These are phyloP conservation scores for Nannoperca obscura DNA, from an alignment of 2,797 vertebrate genomes.

Conservation along the genomic window DNA sequence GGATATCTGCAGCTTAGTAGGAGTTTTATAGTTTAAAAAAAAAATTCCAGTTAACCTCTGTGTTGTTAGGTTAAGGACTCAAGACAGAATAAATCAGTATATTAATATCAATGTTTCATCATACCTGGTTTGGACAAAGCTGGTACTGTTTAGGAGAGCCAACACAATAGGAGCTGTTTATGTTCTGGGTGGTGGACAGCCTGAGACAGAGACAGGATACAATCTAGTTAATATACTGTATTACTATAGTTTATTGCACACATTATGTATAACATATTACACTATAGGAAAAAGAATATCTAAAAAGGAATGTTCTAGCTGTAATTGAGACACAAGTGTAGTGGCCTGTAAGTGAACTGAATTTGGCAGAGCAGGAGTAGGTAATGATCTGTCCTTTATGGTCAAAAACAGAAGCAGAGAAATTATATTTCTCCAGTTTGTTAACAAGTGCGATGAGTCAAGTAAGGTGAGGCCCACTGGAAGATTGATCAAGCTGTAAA, in stretches of 20 bases:
- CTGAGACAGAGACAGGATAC: constrained; percentile 68
- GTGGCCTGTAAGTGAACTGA: not conserved
- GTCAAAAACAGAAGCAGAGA: not conserved
- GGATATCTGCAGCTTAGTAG: not conserved
- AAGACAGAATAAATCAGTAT: not conserved
- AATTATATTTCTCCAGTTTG: not conserved
- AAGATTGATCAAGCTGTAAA: not conserved
- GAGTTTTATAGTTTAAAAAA: too few species aligned
- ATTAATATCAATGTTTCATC: not conserved
- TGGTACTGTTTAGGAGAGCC: constrained; percentile 90
- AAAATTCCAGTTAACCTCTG: not conserved
- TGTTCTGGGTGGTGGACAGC: constrained; percentile 85
- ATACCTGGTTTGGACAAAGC: constrained; percentile 91
- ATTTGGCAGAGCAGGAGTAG: not conserved
- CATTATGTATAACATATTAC: not conserved
- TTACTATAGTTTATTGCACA: not conserved
- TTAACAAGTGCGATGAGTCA: not conserved
- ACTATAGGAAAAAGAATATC: not conserved
- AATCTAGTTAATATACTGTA: not conserved
- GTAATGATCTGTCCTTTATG: not conserved
- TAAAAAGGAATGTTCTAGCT: not conserved
- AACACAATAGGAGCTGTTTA: constrained; percentile 86
- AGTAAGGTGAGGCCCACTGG: not conserved
- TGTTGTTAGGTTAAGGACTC: not conserved
- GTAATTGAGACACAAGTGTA: not conserved